Evolutionary conservation across 2,113 vertebrate species (phyloP).

Genomic region (Xiphophorus couchianus): DNA sequence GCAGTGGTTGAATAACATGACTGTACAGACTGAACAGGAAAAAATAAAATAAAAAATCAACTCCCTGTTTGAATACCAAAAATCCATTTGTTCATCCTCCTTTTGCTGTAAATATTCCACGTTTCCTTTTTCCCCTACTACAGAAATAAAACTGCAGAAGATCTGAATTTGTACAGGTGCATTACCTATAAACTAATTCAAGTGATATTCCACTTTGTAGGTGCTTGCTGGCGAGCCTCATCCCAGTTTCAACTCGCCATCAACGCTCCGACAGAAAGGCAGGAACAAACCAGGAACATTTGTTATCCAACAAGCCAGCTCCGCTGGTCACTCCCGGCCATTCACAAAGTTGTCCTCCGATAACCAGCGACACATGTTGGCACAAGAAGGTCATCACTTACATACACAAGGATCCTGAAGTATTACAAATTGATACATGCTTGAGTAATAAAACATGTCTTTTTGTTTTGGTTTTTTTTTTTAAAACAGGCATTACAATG

Average conservation of each 20-base stretch:
- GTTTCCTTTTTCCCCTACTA: constrained; percentile 6
- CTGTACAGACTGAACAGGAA: constrained; percentile 72
- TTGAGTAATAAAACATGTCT: constrained; percentile 78
- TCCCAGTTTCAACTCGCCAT: constrained; percentile 25
- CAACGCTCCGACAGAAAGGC: constrained; percentile 31
- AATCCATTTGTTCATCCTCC: constrained; percentile 36
- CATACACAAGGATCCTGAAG: constrained; percentile 77
- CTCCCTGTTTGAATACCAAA: constrained; percentile 61
- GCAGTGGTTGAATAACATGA: constrained; percentile 84
- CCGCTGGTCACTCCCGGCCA: constrained; percentile 65
- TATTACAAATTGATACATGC: constrained; percentile 78
- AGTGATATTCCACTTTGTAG: constrained; percentile 25
- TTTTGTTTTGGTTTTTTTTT: constrained; percentile 60
- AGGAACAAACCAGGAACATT: constrained; percentile 43
- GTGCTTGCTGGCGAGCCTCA: constrained; percentile 13
- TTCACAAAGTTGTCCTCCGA: constrained; percentile 72
- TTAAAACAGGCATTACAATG: constrained; percentile 81
- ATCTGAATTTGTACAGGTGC: constrained; percentile 12
- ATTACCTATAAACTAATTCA: constrained; percentile 35
- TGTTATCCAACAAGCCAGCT: constrained; percentile 57
- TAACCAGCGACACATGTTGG: constrained; percentile 77
- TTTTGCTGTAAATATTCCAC: constrained; percentile 27
- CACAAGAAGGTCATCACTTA: constrained; percentile 76
- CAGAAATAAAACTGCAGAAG: constrained; percentile 28
- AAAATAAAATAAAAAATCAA: constrained; percentile 57